phyloP scores from a whole-genome alignment of 2,797 vertebrate species.

The Mormyrus hasselquistii region DNA sequence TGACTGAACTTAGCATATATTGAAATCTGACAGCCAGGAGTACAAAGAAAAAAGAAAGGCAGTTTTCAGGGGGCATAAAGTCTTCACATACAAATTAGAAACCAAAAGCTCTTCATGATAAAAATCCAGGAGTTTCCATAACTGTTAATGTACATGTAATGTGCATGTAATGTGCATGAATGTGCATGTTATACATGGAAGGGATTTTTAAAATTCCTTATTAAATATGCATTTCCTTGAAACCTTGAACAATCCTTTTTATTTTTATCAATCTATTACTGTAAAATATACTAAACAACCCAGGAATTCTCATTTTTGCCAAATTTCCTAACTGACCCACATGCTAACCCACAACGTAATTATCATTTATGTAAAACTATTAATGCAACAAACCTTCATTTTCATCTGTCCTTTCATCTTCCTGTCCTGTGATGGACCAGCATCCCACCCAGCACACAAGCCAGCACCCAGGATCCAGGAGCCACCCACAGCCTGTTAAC shows the following conservation, averaged over 20 bases:
- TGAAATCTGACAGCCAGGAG: neutral
- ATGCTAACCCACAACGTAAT: neutral
- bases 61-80: neutral
- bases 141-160: neutral
- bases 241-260: neutral
- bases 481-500: neutral
- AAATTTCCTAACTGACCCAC: no score
- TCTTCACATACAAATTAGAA: neutral
- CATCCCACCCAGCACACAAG: neutral
- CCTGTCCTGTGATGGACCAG: neutral
- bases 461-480: neutral
- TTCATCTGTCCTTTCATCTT: neutral
- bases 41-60: neutral
- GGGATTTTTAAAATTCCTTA: neutral
- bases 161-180: neutral
- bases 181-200: neutral
- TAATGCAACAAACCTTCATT: neutral
- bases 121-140: neutral
- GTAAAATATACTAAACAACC: neutral
- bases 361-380: neutral
- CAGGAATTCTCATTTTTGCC: neutral
- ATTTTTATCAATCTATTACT: neutral
- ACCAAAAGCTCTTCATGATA: neutral
- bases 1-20: neutral
- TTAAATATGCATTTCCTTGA: neutral